Evolutionary conservation across 1,140 invertebrate genomes (phyloP), one percentile per base, ranked within the genome.

Genomic region (Drosophila ogumai): DNA sequence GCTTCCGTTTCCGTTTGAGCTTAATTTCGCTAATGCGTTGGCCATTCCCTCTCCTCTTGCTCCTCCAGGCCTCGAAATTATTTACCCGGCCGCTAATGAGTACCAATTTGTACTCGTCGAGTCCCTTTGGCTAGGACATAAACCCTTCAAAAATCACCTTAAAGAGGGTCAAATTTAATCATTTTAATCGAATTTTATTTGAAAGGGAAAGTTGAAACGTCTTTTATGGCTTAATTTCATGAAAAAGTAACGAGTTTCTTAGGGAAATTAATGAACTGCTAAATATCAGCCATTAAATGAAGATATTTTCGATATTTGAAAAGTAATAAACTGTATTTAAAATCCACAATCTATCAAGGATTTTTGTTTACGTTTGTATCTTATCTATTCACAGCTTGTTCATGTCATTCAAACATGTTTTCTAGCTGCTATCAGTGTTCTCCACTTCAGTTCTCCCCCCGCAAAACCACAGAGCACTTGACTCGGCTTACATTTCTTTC

Each of bases 21-120:
- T 75, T 84, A 84, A 87, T 90, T 88, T 77, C 54, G 68, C 84
- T 87, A 88, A 87, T 87, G 84, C 52, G 65, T 78, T 81, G 47
- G 47, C 57, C 57, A 2, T 44, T 19, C 40, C 58, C 6, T 17
- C 2, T 15, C 25, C 15, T 15, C 17, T 41, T 58, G 1, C 7
- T 22, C 2, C 6, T 40, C 44, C 19, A 71, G 36, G 40, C 25
- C 49, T 28, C 19, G 38, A 44, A 38, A 77, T 41, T 65, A 64
- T 77, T 84, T 66, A 36, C 9, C 38, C 22, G 65, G 64, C 54
- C 68, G 71, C 75, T 86, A 86, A 86, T 86, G 82, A 86, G 82
- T 50, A 47, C n/a, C 79, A 82, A 71, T 87, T 86, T 71, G 36
- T 67, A 58, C 22, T 52, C 10, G 31, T 32, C 28, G 36, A 61